phyloP scores from a whole-genome alignment of 2,888 invertebrate genomes.

The Diarsia dahlii region DNA sequence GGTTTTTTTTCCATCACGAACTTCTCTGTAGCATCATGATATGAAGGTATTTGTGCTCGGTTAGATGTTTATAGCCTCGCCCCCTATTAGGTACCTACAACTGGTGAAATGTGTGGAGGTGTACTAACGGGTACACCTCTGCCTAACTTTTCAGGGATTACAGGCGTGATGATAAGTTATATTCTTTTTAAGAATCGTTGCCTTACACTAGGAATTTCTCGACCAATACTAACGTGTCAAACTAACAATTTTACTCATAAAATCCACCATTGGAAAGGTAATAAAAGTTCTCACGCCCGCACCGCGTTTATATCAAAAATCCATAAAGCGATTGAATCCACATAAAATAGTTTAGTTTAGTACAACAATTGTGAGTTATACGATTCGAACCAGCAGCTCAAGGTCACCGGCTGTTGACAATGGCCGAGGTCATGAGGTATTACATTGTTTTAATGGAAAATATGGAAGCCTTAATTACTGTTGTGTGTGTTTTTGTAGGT shows the following conservation, averaged over 20 bases:
- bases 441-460: constrained; percentile 57
- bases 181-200: too few species aligned
- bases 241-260: background rate
- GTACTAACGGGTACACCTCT: too few species aligned
- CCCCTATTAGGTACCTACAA: too few species aligned
- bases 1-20: too few species aligned
- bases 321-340: constrained; percentile 58
- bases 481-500: constrained; percentile 10
- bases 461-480: constrained; percentile 43
- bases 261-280: background rate
- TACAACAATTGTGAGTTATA: constrained; percentile 47
- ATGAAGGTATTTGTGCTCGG: too few species aligned
- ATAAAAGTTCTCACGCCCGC: constrained; percentile 49
- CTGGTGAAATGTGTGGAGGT: too few species aligned
- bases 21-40: too few species aligned
- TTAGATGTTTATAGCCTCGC: too few species aligned
- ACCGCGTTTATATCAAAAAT: constrained; percentile 31
- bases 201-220: too few species aligned
- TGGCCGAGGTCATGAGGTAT: constrained; percentile 47
- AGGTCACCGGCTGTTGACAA: constrained; percentile 61
- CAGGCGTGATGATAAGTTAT: too few species aligned
- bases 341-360: constrained; percentile 48
- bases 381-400: constrained; percentile 48
- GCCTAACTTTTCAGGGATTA: too few species aligned
- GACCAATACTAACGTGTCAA: background rate